A percentile compares a stretch with the other conserved stretches of the same genome.
phyloP scores from a whole-genome alignment of 1,140 invertebrate genomes.

The Triops longicaudatus region DNA sequence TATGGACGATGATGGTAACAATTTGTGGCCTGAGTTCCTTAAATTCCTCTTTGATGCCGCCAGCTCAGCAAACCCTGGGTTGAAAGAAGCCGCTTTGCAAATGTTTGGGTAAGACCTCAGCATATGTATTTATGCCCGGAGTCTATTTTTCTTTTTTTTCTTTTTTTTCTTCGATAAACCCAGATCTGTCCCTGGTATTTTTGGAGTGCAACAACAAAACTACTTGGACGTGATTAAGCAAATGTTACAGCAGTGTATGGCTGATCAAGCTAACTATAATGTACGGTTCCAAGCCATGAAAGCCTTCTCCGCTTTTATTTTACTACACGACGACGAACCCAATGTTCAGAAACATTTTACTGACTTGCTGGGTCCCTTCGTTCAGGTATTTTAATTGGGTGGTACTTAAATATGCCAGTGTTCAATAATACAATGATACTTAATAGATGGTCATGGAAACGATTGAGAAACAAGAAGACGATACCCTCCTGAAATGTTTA shows the following conservation, averaged over 20 bases:
- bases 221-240: slow-evolving; percentile 90
- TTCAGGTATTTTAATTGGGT: slow-evolving; percentile 48
- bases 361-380: slow-evolving; percentile 68
- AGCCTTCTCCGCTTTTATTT: slow-evolving; percentile 80
- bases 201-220: slow-evolving; percentile 88
- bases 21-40: slow-evolving; percentile 93
- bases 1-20: slow-evolving; percentile 93
- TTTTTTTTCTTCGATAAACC: slow-evolving; percentile 32
- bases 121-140: slow-evolving; percentile 10
- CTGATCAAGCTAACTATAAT: slow-evolving; percentile 49
- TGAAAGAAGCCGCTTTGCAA: slow-evolving; percentile 88
- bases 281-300: slow-evolving; percentile 71
- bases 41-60: slow-evolving; percentile 94
- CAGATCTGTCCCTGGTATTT: slow-evolving; percentile 87
- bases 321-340: slow-evolving; percentile 81
- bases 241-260: slow-evolving; percentile 76
- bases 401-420: not conserved
- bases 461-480: slow-evolving; percentile 76
- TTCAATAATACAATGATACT: not conserved
- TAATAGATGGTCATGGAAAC: slow-evolving; percentile 61
- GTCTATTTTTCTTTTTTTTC: slow-evolving; percentile 29
- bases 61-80: slow-evolving; percentile 62
- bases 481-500: slow-evolving; percentile 78
- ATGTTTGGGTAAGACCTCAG: slow-evolving; percentile 72
- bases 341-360: slow-evolving; percentile 77